A percentile compares a stretch with the other conserved stretches of the same genome.
Conservation (phyloP, 2,113 vertebrate species). For the Cacatua alba region DNA sequence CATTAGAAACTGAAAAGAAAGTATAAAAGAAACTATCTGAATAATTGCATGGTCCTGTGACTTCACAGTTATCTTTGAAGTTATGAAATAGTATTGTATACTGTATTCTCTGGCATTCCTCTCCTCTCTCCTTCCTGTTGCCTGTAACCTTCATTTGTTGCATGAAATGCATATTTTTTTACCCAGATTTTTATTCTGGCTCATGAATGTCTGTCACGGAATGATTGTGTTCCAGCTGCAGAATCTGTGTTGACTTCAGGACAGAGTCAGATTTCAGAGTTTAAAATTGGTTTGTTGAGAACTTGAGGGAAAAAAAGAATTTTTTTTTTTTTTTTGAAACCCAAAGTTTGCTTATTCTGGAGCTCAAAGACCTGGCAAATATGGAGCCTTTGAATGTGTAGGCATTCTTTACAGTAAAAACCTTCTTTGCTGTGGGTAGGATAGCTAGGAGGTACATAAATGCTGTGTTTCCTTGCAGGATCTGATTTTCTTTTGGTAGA, state of each 20-base stretch:
- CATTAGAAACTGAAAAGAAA: background rate
- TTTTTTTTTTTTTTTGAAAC: background rate
- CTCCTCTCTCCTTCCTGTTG: background rate
- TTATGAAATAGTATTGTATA: fast-evolving
- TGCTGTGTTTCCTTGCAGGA: background rate
- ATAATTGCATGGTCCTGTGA: background rate
- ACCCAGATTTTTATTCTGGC: background rate
- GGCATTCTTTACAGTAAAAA: background rate
- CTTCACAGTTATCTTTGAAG: background rate
- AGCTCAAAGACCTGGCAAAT: background rate
- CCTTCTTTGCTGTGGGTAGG: background rate
- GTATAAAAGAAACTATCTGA: background rate
- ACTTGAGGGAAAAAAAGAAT: background rate
- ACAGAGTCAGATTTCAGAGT: background rate
- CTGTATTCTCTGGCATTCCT: background rate
- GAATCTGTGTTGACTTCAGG: background rate
- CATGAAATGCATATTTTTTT: background rate
- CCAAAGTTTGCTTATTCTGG: background rate
- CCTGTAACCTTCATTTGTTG: background rate
- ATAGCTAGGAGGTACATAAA: background rate
- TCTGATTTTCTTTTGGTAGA: background rate
- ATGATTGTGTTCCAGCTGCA: background rate
- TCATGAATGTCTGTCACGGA: background rate
- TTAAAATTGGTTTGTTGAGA: background rate
- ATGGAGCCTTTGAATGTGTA: background rate